These are phyloP conservation scores for Lycia hirtaria DNA, from an alignment of 2,888 invertebrate species.

Conservation along the genomic window DNA sequence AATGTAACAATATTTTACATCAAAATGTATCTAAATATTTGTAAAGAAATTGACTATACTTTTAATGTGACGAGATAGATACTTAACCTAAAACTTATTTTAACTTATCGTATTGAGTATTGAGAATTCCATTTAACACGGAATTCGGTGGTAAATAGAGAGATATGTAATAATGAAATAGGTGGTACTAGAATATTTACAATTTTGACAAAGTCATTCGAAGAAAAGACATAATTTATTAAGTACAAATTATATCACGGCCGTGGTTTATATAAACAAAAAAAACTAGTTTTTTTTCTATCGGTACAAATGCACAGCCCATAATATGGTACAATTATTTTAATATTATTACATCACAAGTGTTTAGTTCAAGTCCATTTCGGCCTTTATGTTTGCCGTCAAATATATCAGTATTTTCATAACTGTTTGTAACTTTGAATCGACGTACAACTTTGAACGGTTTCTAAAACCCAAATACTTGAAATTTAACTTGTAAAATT, in stretches of 20 bases:
- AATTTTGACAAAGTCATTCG: constrained; percentile 18
- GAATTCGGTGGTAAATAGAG: constrained; percentile 71
- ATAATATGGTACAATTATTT: constrained; percentile 52
- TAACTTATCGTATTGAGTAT: constrained; percentile 66
- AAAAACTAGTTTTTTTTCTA: constrained; percentile 30
- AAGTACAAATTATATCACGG: constrained; percentile 43
- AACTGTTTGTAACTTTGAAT: no score
- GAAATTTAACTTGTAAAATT: no score
- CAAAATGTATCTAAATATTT: constrained; percentile 37
- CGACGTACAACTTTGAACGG: no score
- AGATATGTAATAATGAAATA: constrained; percentile 62
- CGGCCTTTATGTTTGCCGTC: constrained; percentile 15
- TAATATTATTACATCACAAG: constrained; percentile 44
- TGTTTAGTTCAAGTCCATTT: constrained; percentile 33
- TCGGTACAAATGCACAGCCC: constrained; percentile 58
- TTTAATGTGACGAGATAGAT: constrained; percentile 73
- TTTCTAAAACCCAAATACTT: no score
- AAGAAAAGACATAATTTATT: constrained; percentile 27
- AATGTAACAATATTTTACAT: constrained; percentile 42
- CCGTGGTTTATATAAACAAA: constrained; percentile 32
- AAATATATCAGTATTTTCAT: constrained; percentile 3
- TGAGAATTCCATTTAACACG: constrained; percentile 46
- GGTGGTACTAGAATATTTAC: constrained; percentile 34
- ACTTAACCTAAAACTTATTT: constrained; percentile 39
- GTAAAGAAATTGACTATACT: constrained; percentile 69